phyloP scores from a whole-genome alignment of 2,888 invertebrate genomes.

The Drosophila pegasa region DNA sequence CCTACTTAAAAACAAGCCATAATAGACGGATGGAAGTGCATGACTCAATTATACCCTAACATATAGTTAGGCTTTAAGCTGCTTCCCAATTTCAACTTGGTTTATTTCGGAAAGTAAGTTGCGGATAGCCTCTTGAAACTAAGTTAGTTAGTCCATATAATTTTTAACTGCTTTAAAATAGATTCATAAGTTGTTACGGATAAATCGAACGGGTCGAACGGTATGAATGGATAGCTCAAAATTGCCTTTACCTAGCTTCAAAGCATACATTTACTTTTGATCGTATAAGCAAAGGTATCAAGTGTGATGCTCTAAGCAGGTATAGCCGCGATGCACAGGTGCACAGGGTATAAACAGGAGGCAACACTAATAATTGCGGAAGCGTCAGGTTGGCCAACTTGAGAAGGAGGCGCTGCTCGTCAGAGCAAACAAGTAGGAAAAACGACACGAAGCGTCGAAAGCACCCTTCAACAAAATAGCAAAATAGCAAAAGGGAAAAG shows the following conservation, averaged over 20 bases:
- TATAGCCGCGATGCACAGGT: not conserved
- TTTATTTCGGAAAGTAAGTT: not conserved
- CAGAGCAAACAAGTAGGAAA: constrained; percentile 44
- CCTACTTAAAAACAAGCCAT: constrained; percentile 50
- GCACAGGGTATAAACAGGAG: constrained; percentile 31
- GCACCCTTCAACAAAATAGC: constrained; percentile 56
- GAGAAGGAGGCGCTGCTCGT: constrained; percentile 64
- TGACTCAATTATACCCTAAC: constrained; percentile 3
- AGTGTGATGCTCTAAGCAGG: not conserved
- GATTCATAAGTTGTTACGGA: too few relatives aligned
- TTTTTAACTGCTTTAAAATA: too few relatives aligned
- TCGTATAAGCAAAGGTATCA: not conserved
- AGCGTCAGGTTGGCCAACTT: constrained; percentile 72
- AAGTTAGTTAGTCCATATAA: too few relatives aligned
- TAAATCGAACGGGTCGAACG: too few relatives aligned
- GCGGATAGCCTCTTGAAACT: not conserved
- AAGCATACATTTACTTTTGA: too few relatives aligned
- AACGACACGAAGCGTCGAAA: constrained; percentile 50
- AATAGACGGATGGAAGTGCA: not conserved
- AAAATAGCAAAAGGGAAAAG: constrained; percentile 64
- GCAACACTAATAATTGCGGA: constrained; percentile 74
- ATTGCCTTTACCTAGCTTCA: not conserved
- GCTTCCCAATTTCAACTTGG: not conserved
- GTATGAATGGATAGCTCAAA: not conserved
- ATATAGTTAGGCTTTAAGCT: not conserved